phyloP scores from a whole-genome alignment of 2,113 vertebrate genomes.

The Campylomormyrus tamandua region DNA sequence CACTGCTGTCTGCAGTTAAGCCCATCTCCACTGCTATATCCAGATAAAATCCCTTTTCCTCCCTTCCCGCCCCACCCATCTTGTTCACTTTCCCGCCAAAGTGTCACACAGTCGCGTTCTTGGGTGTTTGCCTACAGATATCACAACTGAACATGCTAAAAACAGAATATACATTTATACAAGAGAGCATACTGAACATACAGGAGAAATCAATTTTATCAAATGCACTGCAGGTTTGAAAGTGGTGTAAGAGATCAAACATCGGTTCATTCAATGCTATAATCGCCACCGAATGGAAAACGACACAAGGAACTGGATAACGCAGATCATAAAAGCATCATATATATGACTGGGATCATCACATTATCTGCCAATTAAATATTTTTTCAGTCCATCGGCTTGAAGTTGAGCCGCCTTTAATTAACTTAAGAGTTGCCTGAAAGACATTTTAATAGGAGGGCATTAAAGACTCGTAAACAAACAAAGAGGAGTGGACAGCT shows the following conservation, averaged over 20 bases:
- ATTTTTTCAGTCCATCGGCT: constrained; percentile 32
- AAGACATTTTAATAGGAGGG: constrained; percentile 43
- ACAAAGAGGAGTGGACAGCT: constrained; percentile 54
- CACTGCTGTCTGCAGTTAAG: not conserved
- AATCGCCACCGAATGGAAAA: constrained; percentile 15
- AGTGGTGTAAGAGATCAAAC: not conserved
- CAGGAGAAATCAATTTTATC: not conserved
- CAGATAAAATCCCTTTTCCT: not conserved
- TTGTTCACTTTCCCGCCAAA: not conserved
- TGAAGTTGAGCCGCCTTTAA: constrained; percentile 40
- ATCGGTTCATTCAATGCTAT: not conserved
- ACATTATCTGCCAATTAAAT: constrained; percentile 35
- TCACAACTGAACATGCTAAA: not conserved
- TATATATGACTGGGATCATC: constrained; percentile 27
- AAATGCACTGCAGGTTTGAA: not conserved
- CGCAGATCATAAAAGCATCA: constrained; percentile 21
- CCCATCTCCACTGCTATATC: not conserved
- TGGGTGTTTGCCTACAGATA: not conserved
- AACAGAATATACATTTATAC: not conserved
- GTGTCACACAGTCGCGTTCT: not conserved
- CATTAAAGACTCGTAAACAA: constrained; percentile 55
- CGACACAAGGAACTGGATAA: constrained; percentile 17
- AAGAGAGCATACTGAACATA: not conserved
- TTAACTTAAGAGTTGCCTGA: constrained; percentile 50
- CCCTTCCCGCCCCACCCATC: not conserved